Evolutionary conservation across 2,888 invertebrate species (phyloP).

Genomic region (Scotopteryx bipunctaria): DNA sequence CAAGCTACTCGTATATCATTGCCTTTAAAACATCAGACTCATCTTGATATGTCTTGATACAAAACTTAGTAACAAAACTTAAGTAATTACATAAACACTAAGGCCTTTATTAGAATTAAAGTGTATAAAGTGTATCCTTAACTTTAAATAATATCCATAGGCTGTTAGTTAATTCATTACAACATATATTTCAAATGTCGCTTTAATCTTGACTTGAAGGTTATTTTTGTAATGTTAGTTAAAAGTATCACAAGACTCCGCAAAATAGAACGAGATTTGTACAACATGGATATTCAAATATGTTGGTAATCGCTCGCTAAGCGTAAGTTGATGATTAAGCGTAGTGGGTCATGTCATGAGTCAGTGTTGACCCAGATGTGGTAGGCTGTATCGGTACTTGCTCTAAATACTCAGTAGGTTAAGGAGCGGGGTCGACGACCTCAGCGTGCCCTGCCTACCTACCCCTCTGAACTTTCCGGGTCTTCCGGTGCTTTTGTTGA

Average conservation of each 20-base stretch:
- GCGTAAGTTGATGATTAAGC: constrained; percentile 67
- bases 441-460: constrained; percentile 56
- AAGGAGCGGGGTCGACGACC: constrained; percentile 76
- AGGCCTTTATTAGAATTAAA: too few relatives aligned
- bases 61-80: too few relatives aligned
- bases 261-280: constrained; percentile 40
- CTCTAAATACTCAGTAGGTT: constrained; percentile 79
- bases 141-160: background rate
- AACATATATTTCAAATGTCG: constrained; percentile 28
- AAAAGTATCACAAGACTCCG: constrained; percentile 41
- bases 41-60: too few relatives aligned
- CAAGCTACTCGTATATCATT: too few relatives aligned
- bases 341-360: constrained; percentile 65
- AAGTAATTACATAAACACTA: too few relatives aligned
- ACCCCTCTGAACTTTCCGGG: constrained; percentile 61
- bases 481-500: constrained; percentile 42
- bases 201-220: constrained; percentile 37
- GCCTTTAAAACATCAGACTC: too few relatives aligned
- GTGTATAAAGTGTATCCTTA: too few relatives aligned
- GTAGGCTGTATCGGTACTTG: constrained; percentile 73
- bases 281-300: constrained; percentile 39
- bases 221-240: constrained; percentile 33
- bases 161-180: constrained; percentile 16
- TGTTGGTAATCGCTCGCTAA: constrained; percentile 47
- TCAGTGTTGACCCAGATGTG: constrained; percentile 75